Base-by-base conservation (phyloP, 37 sponge, comb jelly and placozoan genomes). In the Axinella damicornis region DNA sequence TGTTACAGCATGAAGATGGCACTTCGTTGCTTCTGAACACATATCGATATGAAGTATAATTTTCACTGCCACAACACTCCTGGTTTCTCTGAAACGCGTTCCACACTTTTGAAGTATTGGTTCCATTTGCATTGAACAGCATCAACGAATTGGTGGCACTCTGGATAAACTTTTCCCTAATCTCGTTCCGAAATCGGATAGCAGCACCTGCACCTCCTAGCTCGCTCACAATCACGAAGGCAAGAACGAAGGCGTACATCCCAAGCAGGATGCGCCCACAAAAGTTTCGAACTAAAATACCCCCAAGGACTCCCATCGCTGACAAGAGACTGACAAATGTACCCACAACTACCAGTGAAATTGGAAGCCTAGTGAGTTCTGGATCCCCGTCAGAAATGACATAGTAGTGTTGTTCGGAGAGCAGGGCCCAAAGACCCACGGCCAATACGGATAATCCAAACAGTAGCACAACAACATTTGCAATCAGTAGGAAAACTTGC, bases 51-150 rank as follows among this genome's bases (percentile, higher is more conserved):
- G 56, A 30, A 12, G 65, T 59, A 32, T 65, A 83, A 24, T 74
- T 74, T 22, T 65, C 66, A 27, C 57, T 66, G 22, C 84, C 84
- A 83, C 84, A 83, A n/a, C 84, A 83, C 34, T 73, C 11, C 22
- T 53, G 36, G 9, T 60, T 19, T 28, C 53, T 37, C 53, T 83
- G 84, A 35, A 83, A 83, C 2, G 41, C 17, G 54, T 83, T 66
- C 84, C 84, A 83, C 24, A 74, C 21, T 27, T 62, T 1, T 19
- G 54, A 19, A 52, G 56, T 74, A 53, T n/a, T 65, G 53, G n/a
- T 46, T 1, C 73, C n/a, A 13, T 75, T 27, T 35, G 2, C 38
- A 36, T 36, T 41, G 61, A 60, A 72, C 20, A 39, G 37, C 64
- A 13, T 39, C 52, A 64, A 56, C 1, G 84, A 83, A 17, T 13